Percentiles rank a stretch among this genome's conserved stretches.
These are phyloP conservation scores for Drepanosiphum platanoidis DNA, from an alignment of 2,888 invertebrate genomes.

Conservation along the genomic window DNA sequence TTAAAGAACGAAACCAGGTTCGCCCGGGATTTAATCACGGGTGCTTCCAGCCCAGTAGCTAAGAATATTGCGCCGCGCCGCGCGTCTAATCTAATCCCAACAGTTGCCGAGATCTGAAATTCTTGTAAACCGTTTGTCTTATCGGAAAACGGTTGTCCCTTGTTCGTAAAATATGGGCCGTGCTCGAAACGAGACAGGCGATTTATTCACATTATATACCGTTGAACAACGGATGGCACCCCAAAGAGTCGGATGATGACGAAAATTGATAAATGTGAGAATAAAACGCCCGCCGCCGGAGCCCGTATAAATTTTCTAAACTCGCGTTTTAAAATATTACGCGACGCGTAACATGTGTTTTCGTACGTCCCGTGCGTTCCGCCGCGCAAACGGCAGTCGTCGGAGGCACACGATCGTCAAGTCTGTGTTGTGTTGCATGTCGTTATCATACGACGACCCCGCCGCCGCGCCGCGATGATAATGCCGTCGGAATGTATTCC, in stretches of 20 bases:
- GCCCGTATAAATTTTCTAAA: conserved; percentile 22
- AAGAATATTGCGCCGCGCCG: conserved; percentile 47
- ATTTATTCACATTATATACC: conserved; percentile 54
- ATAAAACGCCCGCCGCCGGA: background rate
- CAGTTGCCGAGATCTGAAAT: conserved; percentile 54
- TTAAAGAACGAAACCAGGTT: conserved; percentile 54
- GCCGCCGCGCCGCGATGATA: too few relatives aligned
- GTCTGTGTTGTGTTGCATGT: too few relatives aligned
- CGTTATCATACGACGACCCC: background rate
- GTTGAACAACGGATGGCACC: conserved; percentile 12
- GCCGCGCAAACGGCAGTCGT: background rate
- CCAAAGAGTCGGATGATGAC: conserved; percentile 27
- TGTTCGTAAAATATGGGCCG: conserved; percentile 46
- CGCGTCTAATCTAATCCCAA: conserved; percentile 58
- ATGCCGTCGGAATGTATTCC: too few relatives aligned
- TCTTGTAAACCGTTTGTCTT: conserved; percentile 59
- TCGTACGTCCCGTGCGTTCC: background rate
- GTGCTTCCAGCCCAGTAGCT: conserved; percentile 58
- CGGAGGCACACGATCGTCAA: background rate
- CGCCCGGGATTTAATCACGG: conserved; percentile 54
- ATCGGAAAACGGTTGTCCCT: conserved; percentile 57
- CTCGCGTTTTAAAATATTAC: background rate
- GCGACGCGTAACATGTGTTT: background rate
- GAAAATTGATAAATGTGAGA: conserved; percentile 38
- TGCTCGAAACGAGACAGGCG: conserved; percentile 31